Evolutionary conservation across 2,113 vertebrate species (phyloP).

Genomic region (Oreochromis spilurus): DNA sequence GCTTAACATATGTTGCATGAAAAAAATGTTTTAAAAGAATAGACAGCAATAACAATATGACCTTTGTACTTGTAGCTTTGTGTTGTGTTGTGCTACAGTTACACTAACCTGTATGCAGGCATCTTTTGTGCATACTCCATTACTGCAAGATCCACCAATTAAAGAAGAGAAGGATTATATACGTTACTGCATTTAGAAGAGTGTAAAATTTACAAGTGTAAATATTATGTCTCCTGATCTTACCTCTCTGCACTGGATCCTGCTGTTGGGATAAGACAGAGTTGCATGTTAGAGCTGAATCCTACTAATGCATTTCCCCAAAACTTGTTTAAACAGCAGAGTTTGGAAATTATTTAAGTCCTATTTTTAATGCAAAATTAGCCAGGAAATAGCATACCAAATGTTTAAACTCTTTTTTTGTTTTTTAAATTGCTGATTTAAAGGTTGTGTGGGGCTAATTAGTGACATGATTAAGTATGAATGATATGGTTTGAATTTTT

Average conservation of each 20-base stretch:
- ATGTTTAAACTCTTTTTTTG: background rate
- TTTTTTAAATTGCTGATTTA: background rate
- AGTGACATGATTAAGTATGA: background rate
- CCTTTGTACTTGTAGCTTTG: background rate
- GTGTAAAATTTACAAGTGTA: background rate
- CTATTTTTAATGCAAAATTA: background rate
- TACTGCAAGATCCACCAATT: background rate
- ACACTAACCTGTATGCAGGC: constrained; percentile 41
- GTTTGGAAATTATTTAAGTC: background rate
- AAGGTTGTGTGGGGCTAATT: background rate
- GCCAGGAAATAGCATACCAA: background rate
- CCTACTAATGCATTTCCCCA: background rate
- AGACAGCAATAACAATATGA: background rate
- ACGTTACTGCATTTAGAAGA: background rate
- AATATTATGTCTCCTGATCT: background rate
- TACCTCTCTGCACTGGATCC: constrained; percentile 16
- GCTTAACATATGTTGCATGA: background rate
- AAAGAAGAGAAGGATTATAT: background rate
- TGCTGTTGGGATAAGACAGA: constrained; percentile 10
- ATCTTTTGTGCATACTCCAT: constrained; percentile 14
- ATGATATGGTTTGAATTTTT: background rate
- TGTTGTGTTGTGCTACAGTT: background rate
- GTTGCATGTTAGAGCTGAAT: background rate
- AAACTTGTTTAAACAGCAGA: background rate
- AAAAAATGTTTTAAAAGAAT: background rate